Conservation (phyloP, 2,888 invertebrate species). For the Dysmachus trigonus region DNA sequence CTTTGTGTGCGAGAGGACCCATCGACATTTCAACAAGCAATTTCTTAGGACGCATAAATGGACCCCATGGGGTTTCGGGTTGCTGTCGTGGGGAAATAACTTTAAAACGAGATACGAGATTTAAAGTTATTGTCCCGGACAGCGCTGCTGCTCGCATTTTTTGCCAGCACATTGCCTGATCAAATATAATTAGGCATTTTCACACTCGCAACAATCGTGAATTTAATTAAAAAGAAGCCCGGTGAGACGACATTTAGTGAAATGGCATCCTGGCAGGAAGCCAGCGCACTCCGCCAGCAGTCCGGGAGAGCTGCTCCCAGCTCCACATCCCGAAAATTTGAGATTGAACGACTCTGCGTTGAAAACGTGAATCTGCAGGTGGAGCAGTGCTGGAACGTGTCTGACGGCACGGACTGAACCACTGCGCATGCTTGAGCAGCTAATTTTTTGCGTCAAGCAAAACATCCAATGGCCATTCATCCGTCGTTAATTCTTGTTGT, state of each 20-base stretch:
- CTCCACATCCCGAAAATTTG: background rate
- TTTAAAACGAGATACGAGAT: background rate
- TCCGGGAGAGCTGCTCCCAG: background rate
- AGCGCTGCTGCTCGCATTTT: background rate
- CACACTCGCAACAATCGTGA: slow-evolving; percentile 63
- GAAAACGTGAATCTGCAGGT: background rate
- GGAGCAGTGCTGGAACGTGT: background rate
- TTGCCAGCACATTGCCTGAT: slow-evolving; percentile 43
- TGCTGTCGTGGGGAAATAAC: background rate
- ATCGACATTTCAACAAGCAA: background rate
- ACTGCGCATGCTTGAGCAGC: slow-evolving; percentile 6
- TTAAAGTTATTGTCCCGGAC: background rate
- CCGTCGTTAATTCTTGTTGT: background rate
- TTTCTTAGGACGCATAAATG: background rate
- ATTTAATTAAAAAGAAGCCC: slow-evolving; percentile 37
- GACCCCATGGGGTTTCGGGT: background rate
- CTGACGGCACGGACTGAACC: slow-evolving; percentile 4
- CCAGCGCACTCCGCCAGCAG: background rate
- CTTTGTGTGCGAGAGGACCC: background rate
- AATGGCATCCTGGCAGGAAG: slow-evolving; percentile 19
- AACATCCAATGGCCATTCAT: slow-evolving; percentile 12
- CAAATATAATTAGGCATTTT: slow-evolving; percentile 59
- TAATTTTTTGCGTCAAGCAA: background rate
- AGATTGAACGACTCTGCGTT: background rate
- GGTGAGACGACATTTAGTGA: slow-evolving; percentile 3